Percentiles rank a stretch among this genome's conserved stretches.
Conservation (phyloP, 2,888 invertebrate species). For the Strigamia transsilvanica region DNA sequence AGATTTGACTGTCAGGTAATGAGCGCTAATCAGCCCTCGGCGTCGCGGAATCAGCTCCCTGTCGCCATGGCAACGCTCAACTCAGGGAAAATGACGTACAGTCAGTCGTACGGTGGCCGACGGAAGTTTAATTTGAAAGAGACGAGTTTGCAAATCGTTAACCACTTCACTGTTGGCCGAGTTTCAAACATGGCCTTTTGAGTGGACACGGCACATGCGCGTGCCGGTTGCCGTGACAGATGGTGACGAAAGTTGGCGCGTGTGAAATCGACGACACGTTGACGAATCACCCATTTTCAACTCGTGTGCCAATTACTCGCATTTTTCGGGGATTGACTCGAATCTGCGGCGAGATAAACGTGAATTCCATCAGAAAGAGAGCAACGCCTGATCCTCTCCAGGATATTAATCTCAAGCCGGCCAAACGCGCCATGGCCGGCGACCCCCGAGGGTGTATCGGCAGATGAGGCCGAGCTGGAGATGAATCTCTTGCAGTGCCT, state of each 20-base stretch:
- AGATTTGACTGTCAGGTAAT: constrained; percentile 49
- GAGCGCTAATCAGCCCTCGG: constrained; percentile 49
- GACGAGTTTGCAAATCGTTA: constrained; percentile 36
- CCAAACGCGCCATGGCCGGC: constrained; percentile 12
- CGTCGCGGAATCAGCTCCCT: constrained; percentile 29
- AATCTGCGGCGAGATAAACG: constrained; percentile 19
- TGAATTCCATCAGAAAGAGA: constrained; percentile 39
- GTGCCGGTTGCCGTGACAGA: constrained; percentile 12
- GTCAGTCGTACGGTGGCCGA: neutral
- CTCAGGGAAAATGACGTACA: constrained; percentile 21
- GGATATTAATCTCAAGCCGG: constrained; percentile 24
- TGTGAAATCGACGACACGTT: constrained; percentile 24
- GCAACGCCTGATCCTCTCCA: constrained; percentile 17
- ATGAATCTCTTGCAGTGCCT: constrained; percentile 27
- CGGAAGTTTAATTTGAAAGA: constrained; percentile 16
- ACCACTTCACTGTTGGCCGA: constrained; percentile 16
- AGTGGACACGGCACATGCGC: neutral
- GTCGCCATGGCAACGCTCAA: constrained; percentile 18
- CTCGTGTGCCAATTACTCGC: neutral
- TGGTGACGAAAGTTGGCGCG: constrained; percentile 5
- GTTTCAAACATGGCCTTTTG: constrained; percentile 46
- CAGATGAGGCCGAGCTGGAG: constrained; percentile 34
- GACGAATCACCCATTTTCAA: neutral
- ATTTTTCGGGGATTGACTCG: neutral
- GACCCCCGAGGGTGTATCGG: constrained; percentile 48